Base-by-base conservation (phyloP, 2,797 vertebrate species). In the Oryzias dopingdopingensis region DNA sequence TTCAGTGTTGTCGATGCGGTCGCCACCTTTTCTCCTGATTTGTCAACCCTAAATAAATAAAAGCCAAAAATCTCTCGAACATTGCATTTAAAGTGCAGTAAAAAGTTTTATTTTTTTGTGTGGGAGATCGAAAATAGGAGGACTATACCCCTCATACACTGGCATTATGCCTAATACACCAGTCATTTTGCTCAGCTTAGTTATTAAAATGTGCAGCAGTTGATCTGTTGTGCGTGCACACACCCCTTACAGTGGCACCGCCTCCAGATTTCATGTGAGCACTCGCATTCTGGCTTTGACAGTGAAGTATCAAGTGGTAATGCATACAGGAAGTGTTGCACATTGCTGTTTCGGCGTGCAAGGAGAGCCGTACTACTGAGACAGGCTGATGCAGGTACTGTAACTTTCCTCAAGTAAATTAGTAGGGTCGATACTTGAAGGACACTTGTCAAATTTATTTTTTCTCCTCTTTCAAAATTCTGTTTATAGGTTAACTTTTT, bases 231-330 rank as follows among this genome's bases (percentile, higher is more conserved):
- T 62, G 50, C 62, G 53, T 24, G 56, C 67, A 59, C 65, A 74
- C 64, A 42, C 67, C 73, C 72, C 84, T 85, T 76, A 32, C n/a
- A 40, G 4, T 55, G 46, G 87, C 22, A 55, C 88, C 85, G 73
- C 90, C 89, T 74, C 84, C 79, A 62, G 71, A 81, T 77, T 79
- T 83, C 81, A 79, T 80, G 81, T 65, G 42, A 79, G 70, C 79
- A 67, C 73, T 81, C 83, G 77, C 75, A 59, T 88, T 92, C 91
- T 92, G 89, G 84, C 76, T 91, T 91, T 90, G 87, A 90, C 87
- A 81, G 76, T 55, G 67, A 86, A 51, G 61, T 72, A 76, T 86
- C 79, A 73, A 81, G 76, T 72, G 65, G 74, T 72, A 72, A 62
- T 59, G 23, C 79, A 65, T 58, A 79, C 82, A 88, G 88, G 88